Base-by-base conservation (phyloP, 2,888 invertebrate species). In the Acleris cristana region DNA sequence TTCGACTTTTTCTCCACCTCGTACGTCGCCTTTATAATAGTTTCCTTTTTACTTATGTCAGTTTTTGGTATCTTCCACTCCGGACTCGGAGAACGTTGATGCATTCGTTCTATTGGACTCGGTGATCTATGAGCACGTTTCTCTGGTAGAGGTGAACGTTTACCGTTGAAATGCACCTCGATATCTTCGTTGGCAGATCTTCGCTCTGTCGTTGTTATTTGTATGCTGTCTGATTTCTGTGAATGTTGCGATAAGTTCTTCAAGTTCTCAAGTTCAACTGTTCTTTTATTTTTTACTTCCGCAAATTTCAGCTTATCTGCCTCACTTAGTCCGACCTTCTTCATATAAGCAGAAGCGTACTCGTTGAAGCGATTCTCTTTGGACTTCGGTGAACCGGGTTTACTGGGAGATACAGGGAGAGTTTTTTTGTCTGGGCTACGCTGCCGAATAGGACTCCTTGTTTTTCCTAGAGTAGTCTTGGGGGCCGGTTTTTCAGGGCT, bases 271-370 rank as follows among this genome's bases (percentile, higher is more conserved):
- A 79, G 76, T 14, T 79, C 81, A 8, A 73, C 79, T 14, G 72
- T 68, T 69, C 79, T 85, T 57, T 82, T 88, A 3, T 72, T 73
- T 73, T 83, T 86, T 4, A 74, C 69, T 21, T 86, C 85, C 2
- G 81, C 72, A 14, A 81, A 72, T 71, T 82, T 87, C 0, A 80
- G 71, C 74, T 90, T 90, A 7, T 88, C 86, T 7, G 78, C 72
- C 40, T 90, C 89, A 65, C 83, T 87, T 1, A 90, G 74, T 2
- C 92, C 90, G 2, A 92, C 88, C 74, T 90, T 93, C 68, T 90
- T 93, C 87, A 93, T 90, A 67, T 93, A 93, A 49, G 93, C 93
- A 7, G 90, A 83, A 7, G 93, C 91, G 53, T 93, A 93, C 70
- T 93, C 92, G 64, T 84, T 89, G 63, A 93, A 91, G 51, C 89